Base-by-base conservation (phyloP, 2,113 vertebrate genomes). In the Syngnathus floridae region DNA sequence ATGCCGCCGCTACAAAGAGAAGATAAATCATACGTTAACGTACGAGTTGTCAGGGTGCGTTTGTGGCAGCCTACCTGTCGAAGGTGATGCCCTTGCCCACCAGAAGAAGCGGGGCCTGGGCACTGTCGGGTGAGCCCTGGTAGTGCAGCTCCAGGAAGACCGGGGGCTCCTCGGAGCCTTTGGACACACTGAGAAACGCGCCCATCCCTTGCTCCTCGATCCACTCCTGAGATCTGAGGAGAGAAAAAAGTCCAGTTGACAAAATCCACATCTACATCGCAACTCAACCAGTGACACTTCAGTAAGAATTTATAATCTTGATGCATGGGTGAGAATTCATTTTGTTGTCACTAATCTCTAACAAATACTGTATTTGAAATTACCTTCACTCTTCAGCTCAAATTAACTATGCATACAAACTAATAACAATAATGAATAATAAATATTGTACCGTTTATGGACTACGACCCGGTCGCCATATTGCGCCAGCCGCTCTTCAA, bases 71-170 rank as follows among this genome's bases (percentile, higher is more conserved):
- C 31, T 85, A 98, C 97, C 94, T 99, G 87, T 98, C 97, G 77
- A 99, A 99, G 0, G 97, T 99, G 71, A 99, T 88, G 72, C 97
- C 97, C 87, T 99, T 99, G 56, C 97, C 96, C 21, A 99, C 95
- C 11, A 98, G 90, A 31, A 97, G 91, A 66, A 98, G 64, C 0
- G 95, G 95, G 0, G 87, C 76, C 35, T 94, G 91, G 1, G 57
- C 77, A 10, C 87, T 40, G 35, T 90, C 73, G 4, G 86, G 72
- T 67, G 80, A 88, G 31, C 95, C 96, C 0, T 60, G 90, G 88
- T 99, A 99, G 79, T 96, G 95, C 19, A 98, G 77, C 82, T 99
- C 97, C 84, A 99, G 77, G 80, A 99, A 97, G 76, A 98, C 79
- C 7, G 97, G 95, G n/a, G 93, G 92, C 75, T 98, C 96, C 3